Conservation (phyloP, 2,113 vertebrate species). For the Recurvirostra avosetta region DNA sequence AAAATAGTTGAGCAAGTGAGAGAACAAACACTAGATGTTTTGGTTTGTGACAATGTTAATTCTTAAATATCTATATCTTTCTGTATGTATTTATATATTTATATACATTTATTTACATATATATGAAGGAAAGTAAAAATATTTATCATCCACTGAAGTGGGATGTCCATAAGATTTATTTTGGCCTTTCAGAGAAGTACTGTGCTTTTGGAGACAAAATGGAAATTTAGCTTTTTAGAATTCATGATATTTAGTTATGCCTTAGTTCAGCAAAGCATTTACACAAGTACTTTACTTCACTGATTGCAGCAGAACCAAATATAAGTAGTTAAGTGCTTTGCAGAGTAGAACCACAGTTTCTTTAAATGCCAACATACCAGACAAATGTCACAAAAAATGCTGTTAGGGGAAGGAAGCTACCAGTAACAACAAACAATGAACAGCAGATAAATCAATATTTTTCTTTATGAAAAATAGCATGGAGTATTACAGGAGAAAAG, state of each 20-base stretch:
- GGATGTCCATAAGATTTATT: background rate
- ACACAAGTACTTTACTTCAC: background rate
- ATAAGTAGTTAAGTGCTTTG: slow-evolving; percentile 1
- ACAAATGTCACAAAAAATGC: background rate
- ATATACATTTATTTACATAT: background rate
- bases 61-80: background rate
- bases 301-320: background rate
- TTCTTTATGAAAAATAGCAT: background rate
- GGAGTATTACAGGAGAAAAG: background rate
- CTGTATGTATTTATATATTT: background rate
- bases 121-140: background rate
- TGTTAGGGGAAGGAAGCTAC: background rate
- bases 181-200: background rate
- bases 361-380: background rate
- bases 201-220: background rate
- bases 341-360: background rate
- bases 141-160: background rate
- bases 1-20: background rate
- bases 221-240: background rate
- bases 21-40: background rate
- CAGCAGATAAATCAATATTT: background rate
- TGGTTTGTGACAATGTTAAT: background rate
- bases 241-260: background rate
- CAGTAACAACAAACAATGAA: background rate
- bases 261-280: slow-evolving; percentile 14